phyloP scores from a whole-genome alignment of 2,888 invertebrate species.

The Drosophila testacea region DNA sequence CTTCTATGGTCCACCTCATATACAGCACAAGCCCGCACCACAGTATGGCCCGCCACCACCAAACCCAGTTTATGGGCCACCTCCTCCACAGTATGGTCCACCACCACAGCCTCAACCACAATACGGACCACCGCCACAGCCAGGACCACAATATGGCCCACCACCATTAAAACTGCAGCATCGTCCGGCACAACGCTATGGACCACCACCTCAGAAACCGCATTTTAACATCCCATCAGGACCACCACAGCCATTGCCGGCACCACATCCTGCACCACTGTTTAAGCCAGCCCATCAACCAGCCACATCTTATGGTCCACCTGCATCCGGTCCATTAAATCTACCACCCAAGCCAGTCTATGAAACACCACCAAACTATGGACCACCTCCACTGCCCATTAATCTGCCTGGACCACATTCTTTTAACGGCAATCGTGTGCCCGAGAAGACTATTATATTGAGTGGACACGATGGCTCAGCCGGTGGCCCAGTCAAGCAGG shows the following conservation, averaged over 20 bases:
- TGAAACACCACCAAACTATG: constrained; percentile 84
- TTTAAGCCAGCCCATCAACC: constrained; percentile 77
- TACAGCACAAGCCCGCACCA: constrained; percentile 65
- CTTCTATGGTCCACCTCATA: constrained; percentile 85
- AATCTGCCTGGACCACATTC: constrained; percentile 73
- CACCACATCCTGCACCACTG: constrained; percentile 78
- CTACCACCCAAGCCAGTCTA: constrained; percentile 84
- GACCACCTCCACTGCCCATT: constrained; percentile 83
- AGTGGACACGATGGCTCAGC: constrained; percentile 36
- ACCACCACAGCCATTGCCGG: constrained; percentile 82
- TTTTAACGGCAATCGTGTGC: constrained; percentile 61
- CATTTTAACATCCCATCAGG: constrained; percentile 57
- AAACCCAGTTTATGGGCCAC: constrained; percentile 24
- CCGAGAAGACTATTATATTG: constrained; percentile 58
- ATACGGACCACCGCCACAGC: constrained; percentile 33
- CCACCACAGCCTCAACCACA: constrained; percentile 48
- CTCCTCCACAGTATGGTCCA: constrained; percentile 81
- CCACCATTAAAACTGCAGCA: constrained; percentile 53
- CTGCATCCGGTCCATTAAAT: constrained; percentile 79
- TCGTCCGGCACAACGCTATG: neutral
- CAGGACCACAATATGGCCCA: constrained; percentile 40
- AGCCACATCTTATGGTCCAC: constrained; percentile 80
- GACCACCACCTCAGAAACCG: constrained; percentile 62
- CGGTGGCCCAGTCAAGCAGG: constrained; percentile 88
- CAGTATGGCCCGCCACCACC: constrained; percentile 42